phyloP scores from a whole-genome alignment of 1,140 invertebrate species.

The Onthophagus taurus region DNA sequence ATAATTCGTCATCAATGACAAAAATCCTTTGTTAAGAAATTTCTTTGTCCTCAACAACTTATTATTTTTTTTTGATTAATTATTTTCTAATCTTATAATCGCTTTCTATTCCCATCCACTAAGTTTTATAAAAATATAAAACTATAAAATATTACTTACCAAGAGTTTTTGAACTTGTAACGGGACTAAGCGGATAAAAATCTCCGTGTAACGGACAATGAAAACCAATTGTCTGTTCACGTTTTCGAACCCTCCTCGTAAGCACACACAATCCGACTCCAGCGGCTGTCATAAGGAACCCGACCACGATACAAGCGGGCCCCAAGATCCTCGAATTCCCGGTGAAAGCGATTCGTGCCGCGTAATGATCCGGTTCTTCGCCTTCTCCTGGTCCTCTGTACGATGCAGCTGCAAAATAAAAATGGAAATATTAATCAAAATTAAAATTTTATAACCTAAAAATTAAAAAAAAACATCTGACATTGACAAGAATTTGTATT shows the following conservation, averaged over 20 bases:
- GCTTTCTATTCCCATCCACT: too few species aligned
- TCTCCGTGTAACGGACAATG: constrained; percentile 69
- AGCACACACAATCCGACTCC: constrained; percentile 53
- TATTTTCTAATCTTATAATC: too few species aligned
- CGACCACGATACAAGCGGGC: constrained; percentile 61
- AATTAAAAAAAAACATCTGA: too few species aligned
- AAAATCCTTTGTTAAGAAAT: too few species aligned
- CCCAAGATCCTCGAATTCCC: constrained; percentile 61
- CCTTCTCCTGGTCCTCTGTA: constrained; percentile 60
- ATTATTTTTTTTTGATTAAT: too few species aligned
- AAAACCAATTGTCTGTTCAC: constrained; percentile 60
- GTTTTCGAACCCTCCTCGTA: constrained; percentile 51
- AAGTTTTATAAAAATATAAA: too few species aligned
- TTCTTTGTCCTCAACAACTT: too few species aligned
- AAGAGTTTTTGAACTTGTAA: constrained; percentile 39
- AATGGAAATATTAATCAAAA: too few species aligned
- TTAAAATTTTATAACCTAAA: too few species aligned
- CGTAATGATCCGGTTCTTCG: constrained; percentile 59
- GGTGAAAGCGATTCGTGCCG: constrained; percentile 58
- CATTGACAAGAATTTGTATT: too few species aligned
- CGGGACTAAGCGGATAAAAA: constrained; percentile 62
- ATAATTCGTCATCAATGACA: too few species aligned
- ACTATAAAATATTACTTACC: too few species aligned
- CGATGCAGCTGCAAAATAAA: constrained; percentile 61
- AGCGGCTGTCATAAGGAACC: constrained; percentile 54